Evolutionary conservation across 2,888 invertebrate genomes (phyloP), one percentile per base, ranked within the genome.

Genomic region (Ophioninae sp.): DNA sequence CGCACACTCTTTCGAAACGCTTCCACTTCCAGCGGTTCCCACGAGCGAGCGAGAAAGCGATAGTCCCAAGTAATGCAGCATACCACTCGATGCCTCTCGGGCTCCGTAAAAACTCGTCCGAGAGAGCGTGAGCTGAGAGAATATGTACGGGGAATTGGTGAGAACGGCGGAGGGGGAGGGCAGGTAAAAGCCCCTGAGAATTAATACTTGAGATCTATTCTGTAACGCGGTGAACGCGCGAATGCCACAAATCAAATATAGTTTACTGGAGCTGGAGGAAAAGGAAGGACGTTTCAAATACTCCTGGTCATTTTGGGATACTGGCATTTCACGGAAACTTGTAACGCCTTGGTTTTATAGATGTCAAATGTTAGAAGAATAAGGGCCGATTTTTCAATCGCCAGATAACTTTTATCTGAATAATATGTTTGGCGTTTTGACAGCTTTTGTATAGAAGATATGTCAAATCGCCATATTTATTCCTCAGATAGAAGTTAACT

Each of bases 11-110:
- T 69, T 59, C 74, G 74, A 74, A 68, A 10, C 71, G 56, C 69
- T 78, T 61, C 39, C 61, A 83, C 73, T 79, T 75, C 72, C 69
- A 51, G 44, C 37, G 56, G 68, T 39, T 56, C 65, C 73, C 64
- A 74, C 72, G 41, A 61, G 23, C 61, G 56, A 80, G 65, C 59
- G 61, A 69, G 44, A 64, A n/a, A 64, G 44, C 79, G 65, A 64
- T 64, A 71, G 23, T 61, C 69, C 63, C 78, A 37, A 56, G 80
- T 80, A 83, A 83, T 81, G 73, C 80, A 80, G 78, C 72, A 64
- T 74, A 51, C 44, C 74, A 37, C 78, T 72, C 71, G 78, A 64
- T 71, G 79, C 79, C 79, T 79, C 79, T 79, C 72, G 79, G 79
- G 79, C 72, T 79, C 44, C 72, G 72, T 79, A 79, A 79, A 79